Evolutionary conservation across 2,113 vertebrate genomes (phyloP).

Genomic region (Indicator maculatus): DNA sequence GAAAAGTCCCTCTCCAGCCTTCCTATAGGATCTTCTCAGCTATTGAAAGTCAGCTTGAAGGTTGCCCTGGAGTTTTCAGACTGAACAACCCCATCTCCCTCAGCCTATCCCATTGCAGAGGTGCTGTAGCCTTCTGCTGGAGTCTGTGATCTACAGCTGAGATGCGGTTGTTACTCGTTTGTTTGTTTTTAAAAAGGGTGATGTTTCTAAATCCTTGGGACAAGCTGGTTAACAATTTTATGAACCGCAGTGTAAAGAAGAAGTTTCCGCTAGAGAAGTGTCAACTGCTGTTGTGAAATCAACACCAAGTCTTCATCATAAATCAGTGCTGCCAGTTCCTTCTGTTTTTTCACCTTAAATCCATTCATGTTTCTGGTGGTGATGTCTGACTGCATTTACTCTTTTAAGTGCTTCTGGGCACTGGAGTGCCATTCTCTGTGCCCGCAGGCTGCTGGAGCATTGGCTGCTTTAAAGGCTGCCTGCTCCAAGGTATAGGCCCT

Average conservation of each 20-base stretch:
- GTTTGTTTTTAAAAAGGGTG: too few species aligned
- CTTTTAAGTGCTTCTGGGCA: background rate
- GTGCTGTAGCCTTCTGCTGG: too few species aligned
- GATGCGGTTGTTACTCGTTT: too few species aligned
- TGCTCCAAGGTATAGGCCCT: background rate
- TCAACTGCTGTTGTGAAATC: background rate
- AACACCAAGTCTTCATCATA: background rate
- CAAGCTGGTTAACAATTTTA: background rate
- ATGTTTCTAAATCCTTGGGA: background rate
- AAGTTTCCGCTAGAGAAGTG: background rate
- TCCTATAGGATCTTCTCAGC: too few species aligned
- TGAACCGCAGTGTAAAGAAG: background rate
- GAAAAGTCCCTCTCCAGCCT: too few species aligned
- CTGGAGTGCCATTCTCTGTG: background rate
- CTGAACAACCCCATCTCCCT: too few species aligned
- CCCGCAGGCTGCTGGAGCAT: background rate
- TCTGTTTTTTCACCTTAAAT: background rate
- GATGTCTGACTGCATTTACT: background rate
- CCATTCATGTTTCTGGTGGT: rapidly evolving
- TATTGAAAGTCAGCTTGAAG: too few species aligned
- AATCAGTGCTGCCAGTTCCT: rapidly evolving
- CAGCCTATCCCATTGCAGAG: too few species aligned
- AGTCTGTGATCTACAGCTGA: too few species aligned
- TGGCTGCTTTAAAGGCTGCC: background rate
- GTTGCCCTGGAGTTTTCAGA: too few species aligned